These are phyloP conservation scores for Epirrita christyi DNA, from an alignment of 2,888 invertebrate genomes.

Conservation along the genomic window DNA sequence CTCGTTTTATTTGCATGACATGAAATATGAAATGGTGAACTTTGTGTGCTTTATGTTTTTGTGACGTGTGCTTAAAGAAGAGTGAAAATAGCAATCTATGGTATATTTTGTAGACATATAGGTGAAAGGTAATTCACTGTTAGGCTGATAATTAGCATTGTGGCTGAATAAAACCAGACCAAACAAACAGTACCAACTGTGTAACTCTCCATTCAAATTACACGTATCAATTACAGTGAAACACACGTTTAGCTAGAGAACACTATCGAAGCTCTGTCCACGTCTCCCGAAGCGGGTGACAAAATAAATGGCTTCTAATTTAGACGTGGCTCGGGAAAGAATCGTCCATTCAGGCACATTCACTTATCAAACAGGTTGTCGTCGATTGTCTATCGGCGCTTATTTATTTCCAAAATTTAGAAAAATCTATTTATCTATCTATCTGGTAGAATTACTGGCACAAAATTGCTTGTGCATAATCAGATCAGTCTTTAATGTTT, in stretches of 20 bases:
- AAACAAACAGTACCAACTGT: constrained; percentile 9
- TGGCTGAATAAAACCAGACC: neutral
- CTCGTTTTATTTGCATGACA: constrained; percentile 29
- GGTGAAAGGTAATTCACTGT: too few species aligned
- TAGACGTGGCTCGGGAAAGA: constrained; percentile 51
- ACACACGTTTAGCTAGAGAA: constrained; percentile 37
- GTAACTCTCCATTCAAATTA: constrained; percentile 21
- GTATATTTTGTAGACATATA: too few species aligned
- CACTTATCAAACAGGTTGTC: constrained; percentile 4
- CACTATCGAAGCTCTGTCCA: constrained; percentile 38
- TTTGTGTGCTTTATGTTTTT: constrained; percentile 21
- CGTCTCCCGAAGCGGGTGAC: constrained; percentile 46
- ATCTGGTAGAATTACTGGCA: too few species aligned
- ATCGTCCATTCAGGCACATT: constrained; percentile 40
- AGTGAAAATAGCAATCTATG: neutral
- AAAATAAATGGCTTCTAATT: constrained; percentile 59
- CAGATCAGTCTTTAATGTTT: too few species aligned
- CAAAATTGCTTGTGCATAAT: too few species aligned
- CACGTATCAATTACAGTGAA: constrained; percentile 29
- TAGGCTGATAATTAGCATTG: neutral
- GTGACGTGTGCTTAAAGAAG: constrained; percentile 1
- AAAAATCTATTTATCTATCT: too few species aligned
- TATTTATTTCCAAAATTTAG: too few species aligned
- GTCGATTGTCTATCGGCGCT: neutral
- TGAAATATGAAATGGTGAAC: constrained; percentile 30